Evolutionary conservation across 2,113 vertebrate genomes (phyloP).

Genomic region (Nerophis lumbriciformis): DNA sequence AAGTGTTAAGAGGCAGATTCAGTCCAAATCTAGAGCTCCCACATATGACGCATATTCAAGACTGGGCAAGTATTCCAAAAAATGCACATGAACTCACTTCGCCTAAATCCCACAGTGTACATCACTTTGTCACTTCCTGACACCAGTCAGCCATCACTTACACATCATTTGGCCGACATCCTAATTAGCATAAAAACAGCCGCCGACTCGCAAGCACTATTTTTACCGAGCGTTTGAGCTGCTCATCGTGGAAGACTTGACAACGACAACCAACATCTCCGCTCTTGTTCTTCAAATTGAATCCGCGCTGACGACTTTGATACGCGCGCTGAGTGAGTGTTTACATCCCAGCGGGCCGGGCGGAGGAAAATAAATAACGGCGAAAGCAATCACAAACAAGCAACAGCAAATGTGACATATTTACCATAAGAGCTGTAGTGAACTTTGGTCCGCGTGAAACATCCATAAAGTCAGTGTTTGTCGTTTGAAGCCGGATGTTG

Average conservation of each 20-base stretch:
- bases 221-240: constrained; percentile 44
- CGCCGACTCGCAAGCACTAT: constrained; percentile 35
- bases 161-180: constrained; percentile 39
- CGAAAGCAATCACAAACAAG: constrained; percentile 66
- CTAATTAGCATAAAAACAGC: constrained; percentile 41
- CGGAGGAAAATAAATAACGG: constrained; percentile 63
- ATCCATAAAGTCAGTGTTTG: constrained; percentile 77
- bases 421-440: constrained; percentile 66
- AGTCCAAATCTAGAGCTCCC: too few species aligned
- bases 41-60: too few species aligned
- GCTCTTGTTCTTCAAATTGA: constrained; percentile 66
- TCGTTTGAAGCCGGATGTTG: constrained; percentile 71
- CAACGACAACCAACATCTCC: constrained; percentile 61
- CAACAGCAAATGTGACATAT: constrained; percentile 70
- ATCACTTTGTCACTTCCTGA: constrained; percentile 31
- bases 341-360: constrained; percentile 65
- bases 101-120: not conserved
- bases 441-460: constrained; percentile 72
- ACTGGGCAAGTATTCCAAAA: not conserved
- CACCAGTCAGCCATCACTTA: constrained; percentile 39
- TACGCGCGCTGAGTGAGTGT: constrained; percentile 60
- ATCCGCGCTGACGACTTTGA: constrained; percentile 69
- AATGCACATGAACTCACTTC: not conserved
- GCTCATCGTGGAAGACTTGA: constrained; percentile 53
- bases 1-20: too few species aligned